Evolutionary conservation across 2,797 vertebrate genomes (phyloP).

Genomic region (Coluber constrictor): DNA sequence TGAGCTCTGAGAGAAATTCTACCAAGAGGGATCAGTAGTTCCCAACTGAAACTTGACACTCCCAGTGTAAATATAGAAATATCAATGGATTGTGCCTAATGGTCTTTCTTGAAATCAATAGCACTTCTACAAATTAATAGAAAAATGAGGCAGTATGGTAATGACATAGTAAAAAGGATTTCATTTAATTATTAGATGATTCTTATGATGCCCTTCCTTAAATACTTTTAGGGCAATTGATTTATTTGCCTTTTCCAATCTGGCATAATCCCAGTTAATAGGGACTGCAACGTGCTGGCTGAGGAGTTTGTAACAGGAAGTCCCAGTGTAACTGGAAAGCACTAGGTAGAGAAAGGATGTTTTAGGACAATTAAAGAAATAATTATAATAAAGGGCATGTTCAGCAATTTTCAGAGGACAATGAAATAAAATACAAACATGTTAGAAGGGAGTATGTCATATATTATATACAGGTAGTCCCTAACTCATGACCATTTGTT

Average conservation of each 20-base stretch:
- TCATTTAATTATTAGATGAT: background rate
- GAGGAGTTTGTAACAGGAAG: background rate
- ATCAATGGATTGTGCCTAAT: background rate
- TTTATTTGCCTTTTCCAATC: background rate
- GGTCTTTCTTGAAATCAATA: background rate
- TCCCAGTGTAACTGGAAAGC: background rate
- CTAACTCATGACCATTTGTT: background rate
- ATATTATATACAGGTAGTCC: background rate
- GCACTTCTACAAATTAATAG: background rate
- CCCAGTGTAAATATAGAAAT: background rate
- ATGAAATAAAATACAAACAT: background rate
- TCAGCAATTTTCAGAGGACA: background rate
- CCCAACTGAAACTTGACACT: background rate
- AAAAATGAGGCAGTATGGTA: background rate
- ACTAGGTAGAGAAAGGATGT: background rate
- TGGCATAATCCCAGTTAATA: background rate
- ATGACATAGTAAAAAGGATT: background rate
- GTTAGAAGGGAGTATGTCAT: background rate
- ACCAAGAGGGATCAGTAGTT: background rate
- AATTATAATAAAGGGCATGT: background rate
- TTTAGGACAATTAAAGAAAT: background rate
- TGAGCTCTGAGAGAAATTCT: background rate
- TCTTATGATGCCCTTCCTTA: background rate
- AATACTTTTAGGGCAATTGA: background rate
- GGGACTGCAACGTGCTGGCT: background rate